phyloP scores from a whole-genome alignment of 2,113 vertebrate genomes.

The Panthera tigris region DNA sequence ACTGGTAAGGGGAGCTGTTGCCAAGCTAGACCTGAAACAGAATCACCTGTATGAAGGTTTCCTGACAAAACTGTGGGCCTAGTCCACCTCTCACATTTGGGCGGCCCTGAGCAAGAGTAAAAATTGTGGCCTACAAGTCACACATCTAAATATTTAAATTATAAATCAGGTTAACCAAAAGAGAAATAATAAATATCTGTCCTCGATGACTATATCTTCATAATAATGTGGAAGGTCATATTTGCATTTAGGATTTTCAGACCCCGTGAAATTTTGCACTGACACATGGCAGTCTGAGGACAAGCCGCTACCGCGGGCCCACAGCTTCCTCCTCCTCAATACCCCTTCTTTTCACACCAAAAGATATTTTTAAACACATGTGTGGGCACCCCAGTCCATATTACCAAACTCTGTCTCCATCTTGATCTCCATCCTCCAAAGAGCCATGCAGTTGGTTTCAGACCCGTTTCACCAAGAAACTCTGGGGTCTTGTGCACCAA shows the following conservation, averaged over 20 bases:
- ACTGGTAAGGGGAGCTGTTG: background rate
- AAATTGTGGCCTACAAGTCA: background rate
- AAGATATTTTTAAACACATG: background rate
- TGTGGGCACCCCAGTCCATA: background rate
- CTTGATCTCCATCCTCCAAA: background rate
- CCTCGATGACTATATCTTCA: background rate
- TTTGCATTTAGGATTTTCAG: background rate
- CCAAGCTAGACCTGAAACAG: background rate
- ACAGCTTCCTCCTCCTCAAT: background rate
- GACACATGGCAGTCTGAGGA: background rate
- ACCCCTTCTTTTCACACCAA: background rate
- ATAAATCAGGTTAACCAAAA: background rate
- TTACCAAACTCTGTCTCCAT: background rate
- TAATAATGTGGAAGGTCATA: background rate
- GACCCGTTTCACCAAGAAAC: background rate
- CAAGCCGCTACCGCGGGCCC: rapidly evolving
- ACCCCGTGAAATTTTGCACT: background rate
- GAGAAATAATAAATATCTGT: background rate
- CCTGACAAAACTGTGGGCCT: background rate
- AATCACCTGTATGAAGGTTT: background rate
- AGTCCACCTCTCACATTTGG: background rate
- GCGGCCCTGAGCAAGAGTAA: background rate
- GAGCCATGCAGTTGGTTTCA: background rate
- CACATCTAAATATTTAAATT: background rate
- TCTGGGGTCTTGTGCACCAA: no score